phyloP scores from a whole-genome alignment of 1,140 invertebrate genomes.

The Macrobrachium rosenbergii region DNA sequence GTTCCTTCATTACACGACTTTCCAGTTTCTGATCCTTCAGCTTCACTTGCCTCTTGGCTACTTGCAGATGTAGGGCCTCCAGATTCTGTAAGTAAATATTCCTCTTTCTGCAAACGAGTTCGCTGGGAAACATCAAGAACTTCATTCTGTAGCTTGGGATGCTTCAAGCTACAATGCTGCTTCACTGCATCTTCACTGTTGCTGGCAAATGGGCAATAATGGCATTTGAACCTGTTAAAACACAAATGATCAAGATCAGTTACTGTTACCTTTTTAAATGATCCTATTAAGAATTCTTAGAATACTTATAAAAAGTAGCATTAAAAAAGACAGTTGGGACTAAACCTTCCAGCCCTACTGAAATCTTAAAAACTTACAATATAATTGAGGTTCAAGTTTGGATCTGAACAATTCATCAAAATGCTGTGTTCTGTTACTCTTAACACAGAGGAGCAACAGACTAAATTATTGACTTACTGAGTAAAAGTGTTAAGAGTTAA shows the following conservation, averaged over 20 bases:
- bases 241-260: neutral
- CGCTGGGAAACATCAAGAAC: conserved; percentile 42
- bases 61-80: neutral
- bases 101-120: conserved; percentile 16
- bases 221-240: conserved; percentile 53
- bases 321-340: neutral
- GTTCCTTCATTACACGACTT: no score
- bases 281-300: neutral
- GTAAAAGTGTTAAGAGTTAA: no score
- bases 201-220: conserved; percentile 60
- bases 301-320: neutral
- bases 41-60: neutral
- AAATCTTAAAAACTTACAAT: no score
- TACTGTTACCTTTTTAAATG: neutral
- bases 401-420: no score
- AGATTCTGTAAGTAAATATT: neutral
- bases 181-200: conserved; percentile 58
- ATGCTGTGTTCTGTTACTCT: no score
- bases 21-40: neutral
- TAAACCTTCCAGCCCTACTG: no score
- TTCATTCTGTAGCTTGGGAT: conserved; percentile 50
- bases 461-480: no score
- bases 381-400: no score
- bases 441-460: no score
- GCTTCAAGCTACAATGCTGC: conserved; percentile 49